Conservation (phyloP, 2,113 vertebrate species). For the Etia nguti region DNA sequence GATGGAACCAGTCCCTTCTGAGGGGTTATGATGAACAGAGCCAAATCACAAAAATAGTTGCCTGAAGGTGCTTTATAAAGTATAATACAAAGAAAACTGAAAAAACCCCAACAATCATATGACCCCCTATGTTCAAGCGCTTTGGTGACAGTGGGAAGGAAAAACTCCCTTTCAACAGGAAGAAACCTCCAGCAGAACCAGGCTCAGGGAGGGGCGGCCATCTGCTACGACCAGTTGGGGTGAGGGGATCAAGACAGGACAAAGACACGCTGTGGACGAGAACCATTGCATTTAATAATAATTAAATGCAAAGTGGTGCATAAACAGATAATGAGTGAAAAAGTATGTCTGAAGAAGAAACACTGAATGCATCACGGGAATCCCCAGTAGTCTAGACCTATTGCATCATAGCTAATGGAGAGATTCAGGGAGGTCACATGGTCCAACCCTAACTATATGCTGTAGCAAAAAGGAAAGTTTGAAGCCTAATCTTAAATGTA, state of each 20-base stretch:
- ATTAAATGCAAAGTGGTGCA: neutral
- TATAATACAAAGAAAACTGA: neutral
- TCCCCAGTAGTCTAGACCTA: neutral
- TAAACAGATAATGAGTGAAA: neutral
- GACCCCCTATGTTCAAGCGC: rapidly evolving
- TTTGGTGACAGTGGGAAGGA: neutral
- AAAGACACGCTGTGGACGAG: neutral
- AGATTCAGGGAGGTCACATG: neutral
- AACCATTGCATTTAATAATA: neutral
- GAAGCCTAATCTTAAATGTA: neutral
- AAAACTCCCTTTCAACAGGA: neutral
- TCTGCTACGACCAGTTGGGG: rapidly evolving
- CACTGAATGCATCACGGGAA: neutral
- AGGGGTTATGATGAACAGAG: neutral
- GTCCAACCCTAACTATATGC: neutral
- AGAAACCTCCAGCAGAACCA: rapidly evolving
- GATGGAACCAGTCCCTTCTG: rapidly evolving
- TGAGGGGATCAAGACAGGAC: neutral
- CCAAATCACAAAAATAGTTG: neutral
- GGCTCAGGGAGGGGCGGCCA: neutral
- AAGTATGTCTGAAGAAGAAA: neutral
- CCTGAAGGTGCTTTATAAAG: neutral
- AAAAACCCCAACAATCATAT: neutral
- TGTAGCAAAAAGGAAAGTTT: neutral
- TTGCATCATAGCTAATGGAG: neutral